A percentile compares a stretch with the other conserved stretches of the same genome.
These are phyloP conservation scores for Xanthorhoe designata DNA, from an alignment of 2,888 invertebrate genomes.

Conservation along the genomic window DNA sequence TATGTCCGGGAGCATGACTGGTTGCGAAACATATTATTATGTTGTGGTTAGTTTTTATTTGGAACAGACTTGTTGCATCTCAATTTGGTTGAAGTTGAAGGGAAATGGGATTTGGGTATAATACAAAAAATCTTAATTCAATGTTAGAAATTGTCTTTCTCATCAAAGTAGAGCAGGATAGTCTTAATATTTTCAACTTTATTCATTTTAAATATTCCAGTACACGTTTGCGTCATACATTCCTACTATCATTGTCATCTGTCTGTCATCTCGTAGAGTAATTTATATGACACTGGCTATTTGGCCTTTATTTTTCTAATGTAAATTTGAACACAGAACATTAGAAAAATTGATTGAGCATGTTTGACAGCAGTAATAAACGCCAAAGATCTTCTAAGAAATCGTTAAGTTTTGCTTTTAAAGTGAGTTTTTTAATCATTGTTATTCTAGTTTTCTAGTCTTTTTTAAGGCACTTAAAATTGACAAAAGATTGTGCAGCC, in stretches of 20 bases:
- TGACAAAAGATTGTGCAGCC: no score
- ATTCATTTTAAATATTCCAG: not conserved
- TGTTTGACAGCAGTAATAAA: no score
- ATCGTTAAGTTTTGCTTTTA: no score
- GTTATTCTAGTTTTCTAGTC: no score
- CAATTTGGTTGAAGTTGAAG: conserved; percentile 25
- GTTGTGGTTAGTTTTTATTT: conserved; percentile 42
- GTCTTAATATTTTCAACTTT: not conserved
- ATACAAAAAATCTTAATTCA: not conserved
- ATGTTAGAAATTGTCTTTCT: not conserved
- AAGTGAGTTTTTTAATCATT: no score
- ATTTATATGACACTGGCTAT: no score
- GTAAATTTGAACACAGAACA: no score
- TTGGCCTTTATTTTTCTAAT: no score
- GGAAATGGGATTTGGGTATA: conserved; percentile 30
- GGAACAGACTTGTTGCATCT: conserved; percentile 26
- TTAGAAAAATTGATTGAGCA: no score
- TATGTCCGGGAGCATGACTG: conserved; percentile 66
- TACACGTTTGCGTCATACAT: conserved; percentile 2
- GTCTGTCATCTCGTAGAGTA: not conserved
- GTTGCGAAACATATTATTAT: conserved; percentile 55
- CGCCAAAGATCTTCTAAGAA: no score
- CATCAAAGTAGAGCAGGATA: not conserved
- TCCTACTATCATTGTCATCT: not conserved
- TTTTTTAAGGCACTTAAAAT: no score